A percentile compares a stretch with the other conserved stretches of the same genome.
Conservation (phyloP, 1,140 invertebrate species). For the Philotrypesis tridentata region DNA sequence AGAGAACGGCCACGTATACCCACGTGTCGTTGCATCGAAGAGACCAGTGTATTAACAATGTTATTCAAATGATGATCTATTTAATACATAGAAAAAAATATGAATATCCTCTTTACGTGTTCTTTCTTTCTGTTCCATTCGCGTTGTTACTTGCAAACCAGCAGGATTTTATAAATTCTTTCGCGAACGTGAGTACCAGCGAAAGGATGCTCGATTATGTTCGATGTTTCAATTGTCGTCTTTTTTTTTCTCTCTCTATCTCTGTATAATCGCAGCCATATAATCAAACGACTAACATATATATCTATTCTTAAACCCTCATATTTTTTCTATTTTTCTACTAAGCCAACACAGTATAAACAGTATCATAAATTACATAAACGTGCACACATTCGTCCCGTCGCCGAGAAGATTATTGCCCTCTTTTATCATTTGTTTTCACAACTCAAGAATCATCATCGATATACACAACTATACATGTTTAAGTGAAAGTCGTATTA, state of each 20-base stretch:
- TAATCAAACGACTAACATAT: conserved; percentile 16
- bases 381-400: not conserved
- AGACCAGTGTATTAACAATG: not conserved
- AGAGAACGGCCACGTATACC: too few relatives aligned
- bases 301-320: not conserved
- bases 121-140: conserved; percentile 63
- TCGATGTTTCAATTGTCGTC: conserved; percentile 47
- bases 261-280: not conserved
- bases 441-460: not conserved
- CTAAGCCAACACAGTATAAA: conserved; percentile 9
- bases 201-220: conserved; percentile 50
- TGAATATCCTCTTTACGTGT: conserved; percentile 2
- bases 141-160: conserved; percentile 54
- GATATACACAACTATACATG: too few relatives aligned
- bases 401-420: not conserved
- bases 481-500: not conserved
- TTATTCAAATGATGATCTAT: conserved; percentile 4
- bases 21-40: conserved; percentile 39
- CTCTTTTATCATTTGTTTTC: not conserved
- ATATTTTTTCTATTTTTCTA: conserved; percentile 15
- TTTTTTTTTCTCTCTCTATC: conserved; percentile 20
- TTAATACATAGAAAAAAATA: not conserved
- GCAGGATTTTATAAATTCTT: conserved; percentile 65
- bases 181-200: conserved; percentile 64
- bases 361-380: not conserved